Percentiles rank a stretch among this genome's conserved stretches.
phyloP scores from a whole-genome alignment of 2,888 invertebrate species.

The Drosophila cracens region DNA sequence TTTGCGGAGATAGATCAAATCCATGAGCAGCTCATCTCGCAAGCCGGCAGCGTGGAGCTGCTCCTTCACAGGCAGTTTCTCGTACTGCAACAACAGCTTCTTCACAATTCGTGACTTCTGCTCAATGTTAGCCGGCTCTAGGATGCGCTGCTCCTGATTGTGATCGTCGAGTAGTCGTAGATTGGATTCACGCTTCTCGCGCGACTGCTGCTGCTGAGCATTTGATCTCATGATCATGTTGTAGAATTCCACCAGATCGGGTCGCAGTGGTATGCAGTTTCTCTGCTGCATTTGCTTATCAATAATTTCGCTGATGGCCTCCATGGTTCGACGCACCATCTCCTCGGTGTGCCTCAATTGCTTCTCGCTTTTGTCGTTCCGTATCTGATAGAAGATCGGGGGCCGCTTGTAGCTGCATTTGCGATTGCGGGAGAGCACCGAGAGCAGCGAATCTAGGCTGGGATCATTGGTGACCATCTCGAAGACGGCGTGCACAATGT shows the following conservation, averaged over 20 bases:
- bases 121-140: conserved; percentile 67
- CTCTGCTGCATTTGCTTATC: conserved; percentile 79
- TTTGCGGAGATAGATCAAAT: conserved; percentile 68
- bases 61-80: conserved; percentile 75
- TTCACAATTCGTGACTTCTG: conserved; percentile 79
- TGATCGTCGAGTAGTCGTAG: conserved; percentile 35
- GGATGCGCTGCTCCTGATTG: conserved; percentile 46
- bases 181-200: conserved; percentile 69
- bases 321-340: conserved; percentile 79
- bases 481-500: conserved; percentile 77
- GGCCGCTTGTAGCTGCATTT: conserved; percentile 30
- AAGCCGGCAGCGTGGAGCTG: conserved; percentile 64
- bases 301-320: conserved; percentile 79
- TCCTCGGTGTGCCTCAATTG: conserved; percentile 69
- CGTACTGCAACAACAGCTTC: conserved; percentile 81
- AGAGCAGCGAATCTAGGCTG: conserved; percentile 67
- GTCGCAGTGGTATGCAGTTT: conserved; percentile 78
- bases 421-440: conserved; percentile 73
- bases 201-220: conserved; percentile 63
- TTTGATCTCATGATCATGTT: conserved; percentile 71
- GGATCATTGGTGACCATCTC: conserved; percentile 73
- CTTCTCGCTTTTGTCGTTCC: conserved; percentile 57
- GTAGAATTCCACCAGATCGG: conserved; percentile 81
- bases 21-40: conserved; percentile 74
- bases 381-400: conserved; percentile 63